Conservation (phyloP, 2,113 vertebrate genomes). For the Indri indri region DNA sequence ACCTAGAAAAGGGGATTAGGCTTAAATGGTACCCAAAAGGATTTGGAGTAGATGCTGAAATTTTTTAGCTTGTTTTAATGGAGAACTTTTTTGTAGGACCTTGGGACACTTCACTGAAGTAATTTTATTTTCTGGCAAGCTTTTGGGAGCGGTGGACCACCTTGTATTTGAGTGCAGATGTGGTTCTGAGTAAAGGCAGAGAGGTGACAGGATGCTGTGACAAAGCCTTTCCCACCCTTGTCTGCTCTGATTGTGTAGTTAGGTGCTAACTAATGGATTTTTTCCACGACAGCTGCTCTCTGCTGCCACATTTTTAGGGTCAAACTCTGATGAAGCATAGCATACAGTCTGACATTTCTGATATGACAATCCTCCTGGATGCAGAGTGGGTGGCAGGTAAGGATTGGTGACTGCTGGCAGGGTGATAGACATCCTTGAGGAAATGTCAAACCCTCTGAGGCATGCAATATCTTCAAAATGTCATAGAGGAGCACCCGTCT, state of each 20-base stretch:
- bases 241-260: not conserved
- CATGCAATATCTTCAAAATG: not conserved
- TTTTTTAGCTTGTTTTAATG: not conserved
- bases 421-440: not conserved
- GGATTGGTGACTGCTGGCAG: not conserved
- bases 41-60: not conserved
- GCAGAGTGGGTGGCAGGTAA: not conserved
- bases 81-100: not conserved
- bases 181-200: not conserved
- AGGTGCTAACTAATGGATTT: not conserved
- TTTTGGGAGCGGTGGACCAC: not conserved
- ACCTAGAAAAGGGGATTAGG: not conserved
- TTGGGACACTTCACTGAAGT: not conserved
- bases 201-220: rapidly evolving
- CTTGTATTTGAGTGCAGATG: not conserved
- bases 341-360: not conserved
- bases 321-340: not conserved
- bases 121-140: not conserved
- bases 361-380: not conserved
- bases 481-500: not conserved
- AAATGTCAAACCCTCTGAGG: not conserved
- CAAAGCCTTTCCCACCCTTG: not conserved
- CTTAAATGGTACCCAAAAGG: not conserved
- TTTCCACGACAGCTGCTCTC: not conserved
- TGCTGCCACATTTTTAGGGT: not conserved